Conservation (phyloP, 1,140 invertebrate species). For the Drosophila tsacasi region DNA sequence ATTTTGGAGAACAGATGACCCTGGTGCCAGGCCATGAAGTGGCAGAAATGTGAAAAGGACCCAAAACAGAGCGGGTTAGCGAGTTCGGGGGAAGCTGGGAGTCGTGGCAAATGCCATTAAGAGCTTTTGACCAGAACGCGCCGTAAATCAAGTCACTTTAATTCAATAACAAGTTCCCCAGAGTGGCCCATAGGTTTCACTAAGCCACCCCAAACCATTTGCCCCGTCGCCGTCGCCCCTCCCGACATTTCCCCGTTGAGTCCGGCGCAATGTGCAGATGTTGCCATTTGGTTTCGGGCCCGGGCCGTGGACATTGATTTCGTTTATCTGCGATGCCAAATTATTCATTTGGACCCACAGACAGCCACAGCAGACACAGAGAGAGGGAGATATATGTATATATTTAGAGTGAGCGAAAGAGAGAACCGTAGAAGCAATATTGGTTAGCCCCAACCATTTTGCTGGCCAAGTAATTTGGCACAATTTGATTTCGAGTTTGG, state of each 20-base stretch:
- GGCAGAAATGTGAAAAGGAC: neutral
- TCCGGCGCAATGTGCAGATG: conserved; percentile 33
- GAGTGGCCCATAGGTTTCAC: conserved; percentile 39
- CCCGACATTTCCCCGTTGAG: conserved; percentile 1
- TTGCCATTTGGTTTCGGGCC: conserved; percentile 48
- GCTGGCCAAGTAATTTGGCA: conserved; percentile 48
- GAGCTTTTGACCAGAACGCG: conserved; percentile 52
- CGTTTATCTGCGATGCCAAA: conserved; percentile 56
- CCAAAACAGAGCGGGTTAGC: conserved; percentile 16
- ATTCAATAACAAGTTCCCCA: conserved; percentile 55
- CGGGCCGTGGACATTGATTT: conserved; percentile 47
- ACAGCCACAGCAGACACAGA: conserved; percentile 12
- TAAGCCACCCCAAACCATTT: conserved; percentile 9
- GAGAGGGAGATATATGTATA: neutral
- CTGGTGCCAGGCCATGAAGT: neutral
- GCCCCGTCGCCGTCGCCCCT: neutral
- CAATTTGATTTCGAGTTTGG: conserved; percentile 51
- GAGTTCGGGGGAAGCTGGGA: conserved; percentile 13
- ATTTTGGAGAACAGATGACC: conserved; percentile 36
- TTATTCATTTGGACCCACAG: conserved; percentile 54
- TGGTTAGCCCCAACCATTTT: conserved; percentile 15
- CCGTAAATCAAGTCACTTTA: conserved; percentile 56
- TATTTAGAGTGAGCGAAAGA: neutral
- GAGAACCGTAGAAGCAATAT: conserved; percentile 19
- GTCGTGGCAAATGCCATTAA: conserved; percentile 50